A percentile compares a stretch with the other conserved stretches of the same genome.
Conservation (phyloP, 2,888 invertebrate genomes). For the Dolomedes plantarius region DNA sequence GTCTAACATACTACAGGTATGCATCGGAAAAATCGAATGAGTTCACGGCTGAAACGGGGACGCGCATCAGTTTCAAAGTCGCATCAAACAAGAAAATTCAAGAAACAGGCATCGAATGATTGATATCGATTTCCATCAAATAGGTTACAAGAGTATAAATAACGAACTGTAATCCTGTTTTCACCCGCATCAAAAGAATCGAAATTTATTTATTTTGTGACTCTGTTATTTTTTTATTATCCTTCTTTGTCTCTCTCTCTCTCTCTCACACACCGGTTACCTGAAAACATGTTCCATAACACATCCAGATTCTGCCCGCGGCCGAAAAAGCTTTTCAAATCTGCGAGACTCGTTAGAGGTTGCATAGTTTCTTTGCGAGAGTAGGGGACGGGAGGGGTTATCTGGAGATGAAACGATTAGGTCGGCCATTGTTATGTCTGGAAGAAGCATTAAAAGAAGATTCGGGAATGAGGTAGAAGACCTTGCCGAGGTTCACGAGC, state of each 20-base stretch:
- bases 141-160: not conserved
- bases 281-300: not conserved
- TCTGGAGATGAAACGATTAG: conserved; percentile 13
- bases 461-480: conserved; percentile 10
- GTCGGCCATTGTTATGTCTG: conserved; percentile 26
- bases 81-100: too few relatives aligned
- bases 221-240: too few relatives aligned
- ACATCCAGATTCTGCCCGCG: not conserved
- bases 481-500: not conserved
- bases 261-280: not conserved
- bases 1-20: too few relatives aligned
- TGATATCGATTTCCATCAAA: not conserved
- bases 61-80: too few relatives aligned
- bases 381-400: not conserved
- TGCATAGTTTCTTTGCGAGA: not conserved
- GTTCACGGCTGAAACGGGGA: too few relatives aligned
- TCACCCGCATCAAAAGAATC: not conserved
- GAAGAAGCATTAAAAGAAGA: conserved; percentile 26
- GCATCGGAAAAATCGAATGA: too few relatives aligned
- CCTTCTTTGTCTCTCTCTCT: not conserved
- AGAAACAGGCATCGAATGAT: too few relatives aligned
- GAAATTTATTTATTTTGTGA: not conserved
- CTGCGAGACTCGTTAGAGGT: not conserved
- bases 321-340: not conserved
- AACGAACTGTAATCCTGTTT: not conserved